phyloP scores from a whole-genome alignment of 1,140 invertebrate species.

The Caenorhabditis brenneri region DNA sequence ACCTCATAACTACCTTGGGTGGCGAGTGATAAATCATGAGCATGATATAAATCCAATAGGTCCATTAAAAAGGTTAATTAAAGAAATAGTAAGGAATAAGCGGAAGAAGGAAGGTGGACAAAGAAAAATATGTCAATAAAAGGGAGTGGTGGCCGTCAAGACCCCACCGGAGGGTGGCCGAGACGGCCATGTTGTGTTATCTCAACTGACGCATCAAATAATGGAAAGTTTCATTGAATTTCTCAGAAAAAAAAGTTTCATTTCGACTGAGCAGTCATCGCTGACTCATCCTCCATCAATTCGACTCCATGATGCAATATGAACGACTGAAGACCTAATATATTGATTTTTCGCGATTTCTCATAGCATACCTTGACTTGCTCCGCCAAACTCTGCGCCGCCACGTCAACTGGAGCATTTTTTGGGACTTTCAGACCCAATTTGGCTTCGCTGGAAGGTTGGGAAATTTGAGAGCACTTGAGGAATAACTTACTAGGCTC shows the following conservation, averaged over 20 bases:
- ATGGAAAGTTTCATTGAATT: constrained; percentile 13
- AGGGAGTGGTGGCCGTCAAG: constrained; percentile 15
- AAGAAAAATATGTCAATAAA: constrained; percentile 1
- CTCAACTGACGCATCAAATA: background rate
- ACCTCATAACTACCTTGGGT: background rate
- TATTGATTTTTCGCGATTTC: background rate
- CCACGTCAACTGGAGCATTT: background rate
- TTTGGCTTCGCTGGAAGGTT: background rate
- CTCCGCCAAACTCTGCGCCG: background rate
- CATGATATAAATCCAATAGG: constrained; percentile 36
- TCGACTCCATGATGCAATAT: background rate
- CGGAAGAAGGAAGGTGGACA: background rate
- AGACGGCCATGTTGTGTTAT: background rate
- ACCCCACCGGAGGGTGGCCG: background rate
- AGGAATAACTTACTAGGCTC: background rate
- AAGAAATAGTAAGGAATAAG: background rate
- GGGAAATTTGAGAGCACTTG: background rate
- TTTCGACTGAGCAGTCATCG: background rate
- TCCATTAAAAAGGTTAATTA: background rate
- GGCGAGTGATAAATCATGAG: constrained; percentile 15
- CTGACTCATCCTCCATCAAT: constrained; percentile 11
- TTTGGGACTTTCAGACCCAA: constrained; percentile 4
- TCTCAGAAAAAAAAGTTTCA: background rate
- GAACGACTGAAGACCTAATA: background rate
- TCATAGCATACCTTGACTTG: background rate